A percentile compares a stretch with the other conserved stretches of the same genome.
Conservation (phyloP, 1,140 invertebrate species). For the Caenorhabditis brenneri region DNA sequence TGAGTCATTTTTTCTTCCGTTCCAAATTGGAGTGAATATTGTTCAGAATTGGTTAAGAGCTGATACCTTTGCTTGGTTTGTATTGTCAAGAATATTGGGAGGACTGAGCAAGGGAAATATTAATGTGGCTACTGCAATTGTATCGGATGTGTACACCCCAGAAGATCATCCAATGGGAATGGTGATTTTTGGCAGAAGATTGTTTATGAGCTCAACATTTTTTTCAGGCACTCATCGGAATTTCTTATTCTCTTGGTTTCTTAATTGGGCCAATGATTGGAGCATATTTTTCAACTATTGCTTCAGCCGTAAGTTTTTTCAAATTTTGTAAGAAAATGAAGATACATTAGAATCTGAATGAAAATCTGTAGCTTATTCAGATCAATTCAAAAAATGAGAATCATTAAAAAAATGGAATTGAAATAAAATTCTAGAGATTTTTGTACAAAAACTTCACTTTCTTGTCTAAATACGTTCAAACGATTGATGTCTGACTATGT, state of each 20-base stretch:
- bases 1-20: constrained; percentile 75
- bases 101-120: constrained; percentile 96
- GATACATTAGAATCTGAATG: too few species aligned
- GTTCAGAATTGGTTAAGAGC: constrained; percentile 84
- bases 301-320: constrained; percentile 72
- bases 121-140: constrained; percentile 89
- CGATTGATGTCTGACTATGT: too few species aligned
- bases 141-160: constrained; percentile 86
- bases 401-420: too few species aligned
- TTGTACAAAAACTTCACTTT: too few species aligned
- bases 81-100: constrained; percentile 87
- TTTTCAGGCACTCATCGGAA: constrained; percentile 86
- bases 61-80: constrained; percentile 86
- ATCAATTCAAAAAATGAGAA: too few species aligned
- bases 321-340: not conserved
- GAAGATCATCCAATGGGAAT: constrained; percentile 87
- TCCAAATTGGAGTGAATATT: constrained; percentile 74
- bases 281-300: constrained; percentile 83
- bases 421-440: too few species aligned
- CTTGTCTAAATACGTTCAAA: too few species aligned
- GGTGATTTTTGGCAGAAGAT: constrained; percentile 76
- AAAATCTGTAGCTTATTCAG: too few species aligned
- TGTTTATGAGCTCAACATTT: not conserved
- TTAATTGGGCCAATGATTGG: constrained; percentile 93
- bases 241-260: constrained; percentile 96